A percentile compares a stretch with the other conserved stretches of the same genome.
These are phyloP conservation scores for Drosophila mayaguana DNA, from an alignment of 2,888 invertebrate genomes.

Conservation along the genomic window DNA sequence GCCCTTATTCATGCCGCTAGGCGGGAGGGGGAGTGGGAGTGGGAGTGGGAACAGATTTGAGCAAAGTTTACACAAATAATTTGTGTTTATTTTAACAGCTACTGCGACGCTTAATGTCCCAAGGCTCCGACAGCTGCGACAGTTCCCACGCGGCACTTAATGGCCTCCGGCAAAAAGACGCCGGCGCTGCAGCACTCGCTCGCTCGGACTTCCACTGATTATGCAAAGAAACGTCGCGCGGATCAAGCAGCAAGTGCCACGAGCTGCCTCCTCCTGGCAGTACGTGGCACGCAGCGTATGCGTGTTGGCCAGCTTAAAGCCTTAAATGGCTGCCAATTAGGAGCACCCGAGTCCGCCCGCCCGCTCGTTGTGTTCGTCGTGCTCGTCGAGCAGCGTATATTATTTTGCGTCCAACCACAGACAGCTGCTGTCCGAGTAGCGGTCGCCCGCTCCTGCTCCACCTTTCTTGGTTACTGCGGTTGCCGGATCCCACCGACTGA, in stretches of 20 bases:
- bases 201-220: conserved; percentile 55
- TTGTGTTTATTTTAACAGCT: conserved; percentile 80
- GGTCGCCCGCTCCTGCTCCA: conserved; percentile 3
- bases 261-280: conserved; percentile 28
- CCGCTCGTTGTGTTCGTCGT: no score
- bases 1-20: conserved; percentile 42
- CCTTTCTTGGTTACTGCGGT: conserved; percentile 55
- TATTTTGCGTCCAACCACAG: conserved; percentile 72
- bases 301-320: conserved; percentile 66
- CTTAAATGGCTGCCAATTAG: conserved; percentile 69
- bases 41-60: conserved; percentile 36
- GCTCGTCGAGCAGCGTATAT: conserved; percentile 50
- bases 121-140: conserved; percentile 54
- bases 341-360: conserved; percentile 17
- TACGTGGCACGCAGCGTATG: conserved; percentile 61
- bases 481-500: conserved; percentile 34
- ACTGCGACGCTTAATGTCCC: conserved; percentile 51
- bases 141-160: conserved; percentile 77
- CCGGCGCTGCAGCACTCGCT: conserved; percentile 24
- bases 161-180: conserved; percentile 40
- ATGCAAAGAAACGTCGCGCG: conserved; percentile 72
- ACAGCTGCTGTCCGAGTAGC: conserved; percentile 53
- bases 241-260: conserved; percentile 46
- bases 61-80: conserved; percentile 79
- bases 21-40: conserved; percentile 1